Conservation (phyloP, 2,888 invertebrate genomes). For the Zhengitettix transpicula region DNA sequence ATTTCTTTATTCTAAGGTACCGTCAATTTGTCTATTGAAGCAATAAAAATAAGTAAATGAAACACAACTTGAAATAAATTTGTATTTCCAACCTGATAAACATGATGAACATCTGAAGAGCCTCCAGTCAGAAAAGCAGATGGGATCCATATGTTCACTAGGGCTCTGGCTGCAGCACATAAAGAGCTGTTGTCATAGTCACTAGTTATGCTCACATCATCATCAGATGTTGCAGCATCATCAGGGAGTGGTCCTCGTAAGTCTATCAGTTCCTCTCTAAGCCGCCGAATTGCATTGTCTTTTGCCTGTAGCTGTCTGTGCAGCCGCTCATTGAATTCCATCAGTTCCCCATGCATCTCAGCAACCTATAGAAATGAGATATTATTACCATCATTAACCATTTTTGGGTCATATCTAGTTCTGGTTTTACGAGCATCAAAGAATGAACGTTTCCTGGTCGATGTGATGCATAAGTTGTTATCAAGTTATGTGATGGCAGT, state of each 20-base stretch:
- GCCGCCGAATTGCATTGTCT: conserved; percentile 38
- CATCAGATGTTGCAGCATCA: conserved; percentile 26
- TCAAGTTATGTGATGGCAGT: no score
- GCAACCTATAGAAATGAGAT: conserved; percentile 43
- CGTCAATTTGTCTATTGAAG: no score
- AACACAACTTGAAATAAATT: no score
- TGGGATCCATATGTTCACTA: conserved; percentile 76
- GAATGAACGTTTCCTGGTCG: no score
- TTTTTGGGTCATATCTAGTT: no score
- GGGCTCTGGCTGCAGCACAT: conserved; percentile 21
- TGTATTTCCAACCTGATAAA: conserved; percentile 54
- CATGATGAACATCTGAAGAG: conserved; percentile 64
- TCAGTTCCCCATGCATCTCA: conserved; percentile 86
- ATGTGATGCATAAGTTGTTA: no score
- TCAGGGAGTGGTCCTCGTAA: conserved; percentile 43
- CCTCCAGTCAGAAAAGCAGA: conserved; percentile 64
- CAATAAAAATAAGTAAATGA: no score
- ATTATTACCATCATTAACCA: conserved; percentile 4
- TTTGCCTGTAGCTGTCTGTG: conserved; percentile 49
- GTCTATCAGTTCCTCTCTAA: conserved; percentile 45
- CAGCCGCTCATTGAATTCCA: conserved; percentile 78
- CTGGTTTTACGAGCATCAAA: no score
- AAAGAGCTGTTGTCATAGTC: conserved; percentile 16
- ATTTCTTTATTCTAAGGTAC: no score
- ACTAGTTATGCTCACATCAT: conserved; percentile 24